Base-by-base conservation (phyloP, 2,888 invertebrate species). In the Sericinus montela region DNA sequence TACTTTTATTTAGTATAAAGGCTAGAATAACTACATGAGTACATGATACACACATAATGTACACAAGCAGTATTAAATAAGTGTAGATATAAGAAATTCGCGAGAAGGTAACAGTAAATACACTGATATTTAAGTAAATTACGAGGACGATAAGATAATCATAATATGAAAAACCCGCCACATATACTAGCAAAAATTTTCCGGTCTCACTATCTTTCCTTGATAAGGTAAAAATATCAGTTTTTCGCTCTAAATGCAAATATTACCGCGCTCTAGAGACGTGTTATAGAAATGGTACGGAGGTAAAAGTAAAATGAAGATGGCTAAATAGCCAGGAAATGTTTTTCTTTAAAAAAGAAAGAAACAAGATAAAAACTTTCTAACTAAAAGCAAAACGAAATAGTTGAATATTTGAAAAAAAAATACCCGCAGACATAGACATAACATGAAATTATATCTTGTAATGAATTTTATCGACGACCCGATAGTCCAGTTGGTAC, bases 201-300 rank as follows among this genome's bases (percentile, higher is more conserved):
- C 80, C 76, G 76, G 74, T 78, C 80, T 80, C 76, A 80, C 82
- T 80, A 83, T 85, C 83, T 83, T 71, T 72, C 66, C 65, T 75
- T 77, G 86, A 87, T 85, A 85, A 86, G 82, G 84, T 83, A 82
- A 78, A 74, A 77, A 82, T 83, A 84, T 82, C 83, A 82, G 78
- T 79, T 80, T 81, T 80, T 85, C 86, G 83, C 77, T 87, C 83
- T 87, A 87, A 86, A 87, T 87, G 87, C 86, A 85, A 87, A 86
- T 87, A 83, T 79, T 72, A 86, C 80, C 75, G 84, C 75, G 72
- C 86, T 83, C 85, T 54, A 58, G 86, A 83, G 87, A 80, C 83
- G 83, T 80, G 80, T 83, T 84, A 84, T 76, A 72, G 79, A 79
- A 69, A 75, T 75, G 79, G 80, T 81, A 82, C 82, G 79, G 80